Percentiles rank a stretch among this genome's conserved stretches.
phyloP scores from a whole-genome alignment of 2,888 invertebrate species.

The Aromia moschata region DNA sequence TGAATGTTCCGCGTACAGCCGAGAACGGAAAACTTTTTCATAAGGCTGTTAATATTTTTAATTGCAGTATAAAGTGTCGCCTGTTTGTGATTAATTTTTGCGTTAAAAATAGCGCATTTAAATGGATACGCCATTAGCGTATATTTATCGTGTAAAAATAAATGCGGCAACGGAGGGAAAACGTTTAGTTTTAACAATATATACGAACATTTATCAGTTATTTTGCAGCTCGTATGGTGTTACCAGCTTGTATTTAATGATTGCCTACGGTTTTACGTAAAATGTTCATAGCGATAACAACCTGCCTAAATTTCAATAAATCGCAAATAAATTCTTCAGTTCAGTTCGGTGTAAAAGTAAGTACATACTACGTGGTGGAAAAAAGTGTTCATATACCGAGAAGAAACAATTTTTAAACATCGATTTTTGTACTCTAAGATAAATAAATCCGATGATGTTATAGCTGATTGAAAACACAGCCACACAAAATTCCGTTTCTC shows the following conservation, averaged over 20 bases:
- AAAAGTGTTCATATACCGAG: too few relatives aligned
- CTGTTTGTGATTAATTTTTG: constrained; percentile 7
- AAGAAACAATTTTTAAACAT: too few relatives aligned
- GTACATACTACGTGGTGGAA: too few relatives aligned
- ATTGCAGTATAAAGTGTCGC: background rate
- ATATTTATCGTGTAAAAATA: constrained; percentile 7
- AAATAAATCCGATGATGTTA: too few relatives aligned
- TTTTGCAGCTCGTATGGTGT: constrained; percentile 6
- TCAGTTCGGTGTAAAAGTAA: too few relatives aligned
- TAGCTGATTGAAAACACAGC: too few relatives aligned
- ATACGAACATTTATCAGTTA: constrained; percentile 5
- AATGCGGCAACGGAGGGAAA: background rate
- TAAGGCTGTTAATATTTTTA: background rate
- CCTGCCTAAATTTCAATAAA: too few relatives aligned
- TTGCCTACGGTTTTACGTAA: background rate
- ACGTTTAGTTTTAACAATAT: constrained; percentile 8
- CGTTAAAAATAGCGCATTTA: constrained; percentile 11
- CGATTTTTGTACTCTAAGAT: too few relatives aligned
- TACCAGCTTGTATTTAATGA: constrained; percentile 1
- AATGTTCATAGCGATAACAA: too few relatives aligned
- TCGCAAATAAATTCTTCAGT: too few relatives aligned
- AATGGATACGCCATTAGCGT: background rate
- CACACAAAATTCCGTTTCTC: too few relatives aligned
- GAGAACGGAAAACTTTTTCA: background rate
- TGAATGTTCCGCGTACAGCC: too few relatives aligned